Base-by-base conservation (phyloP, 1,140 invertebrate genomes). In the Battus philenor region DNA sequence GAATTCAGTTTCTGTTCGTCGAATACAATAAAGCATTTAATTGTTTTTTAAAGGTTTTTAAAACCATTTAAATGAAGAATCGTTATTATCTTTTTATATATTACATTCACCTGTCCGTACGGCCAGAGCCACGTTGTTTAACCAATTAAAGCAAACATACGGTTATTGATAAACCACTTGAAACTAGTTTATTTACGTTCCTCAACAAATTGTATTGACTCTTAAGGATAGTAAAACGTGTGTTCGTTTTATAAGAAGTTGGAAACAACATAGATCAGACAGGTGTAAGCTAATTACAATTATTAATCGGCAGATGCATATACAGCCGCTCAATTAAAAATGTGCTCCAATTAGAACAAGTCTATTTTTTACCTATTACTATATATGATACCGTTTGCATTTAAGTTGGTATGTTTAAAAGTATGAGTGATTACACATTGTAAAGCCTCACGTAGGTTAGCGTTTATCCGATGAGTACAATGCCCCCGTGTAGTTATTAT, bases 281-380 rank as follows among this genome's bases (percentile, higher is more conserved):
- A 74, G 70, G 70, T 74, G 70, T 50, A 33, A 43, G 38, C 22
- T 61, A 62, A 70, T 70, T 65, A 47, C 24, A 22, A 36, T 47
- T 44, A 64, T 65, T 66, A 65, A 61, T 67, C 54, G 58, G 59
- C 70, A 74, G 70, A 60, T 74, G 70, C 51, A 44, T 50, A 58
- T 55, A 50, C 65, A 65, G 55, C 58, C 56, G 61, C 53, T 30
- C 4, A 11, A 30, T 30, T 20, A 20, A 2, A 20, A 20, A 11
- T 47, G 48, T 30, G 12, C 10, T n/a, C 8, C 26, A 8, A 30
- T 11, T 11, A 12, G 9, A 3, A 20, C 18, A 20, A n/a, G n/a
- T 20, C 18, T 6, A 20, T 20, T 30, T 27, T 30, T 30, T 5
- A 24, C 18, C 22, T 38, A 24, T 39, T 24, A 36, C 10, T 11